Base-by-base conservation (phyloP, 37 sponge, comb jelly and placozoan species). In the Aplysina aerophoba region DNA sequence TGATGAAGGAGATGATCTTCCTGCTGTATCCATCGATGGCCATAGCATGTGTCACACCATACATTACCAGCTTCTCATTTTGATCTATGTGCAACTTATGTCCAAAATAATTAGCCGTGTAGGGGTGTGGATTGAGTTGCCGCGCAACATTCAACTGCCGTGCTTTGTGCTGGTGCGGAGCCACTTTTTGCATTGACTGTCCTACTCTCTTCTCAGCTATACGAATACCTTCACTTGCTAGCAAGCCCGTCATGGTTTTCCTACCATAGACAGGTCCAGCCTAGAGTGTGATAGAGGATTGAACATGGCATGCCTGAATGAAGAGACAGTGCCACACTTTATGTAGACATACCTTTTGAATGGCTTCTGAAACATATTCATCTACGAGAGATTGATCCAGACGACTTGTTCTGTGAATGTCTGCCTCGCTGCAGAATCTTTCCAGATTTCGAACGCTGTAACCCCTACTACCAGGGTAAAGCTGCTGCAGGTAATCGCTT, bases 41-140 rank as follows among this genome's bases (percentile, higher is more conserved):
- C 41, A n/a, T 16, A 60, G 74, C 89, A 33, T 88, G 84, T 4
- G 89, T 88, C 13, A 73, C 84, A 4, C 89, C 89, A 74, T 50
- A 88, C 80, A 72, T 83, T 6, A 84, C 79, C 33, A 88, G 61
- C 38, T 88, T 88, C 54, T 88, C 89, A 59, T 88, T 88, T 74
- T 88, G 89, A 31, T 88, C 89, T 8, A 88, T 21, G 40, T 88
- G 89, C 8, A 88, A 3, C 67, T 88, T 88, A 50, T 88, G 89
- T 5, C 89, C 89, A 73, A 84, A 84, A 50, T 88, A 88, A 11
- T 75, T 63, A 35, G 89, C 84, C 40, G 24, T 53, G 40, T 88
- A 88, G 21, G 89, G 89, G 5, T 72, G 35, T 16, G 82, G 88
- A 81, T 86, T 86, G 11, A 44, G 50, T 44, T 53, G 59, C 19